Conservation (phyloP, 2,888 invertebrate species). For the Cosmopolites sordidus region DNA sequence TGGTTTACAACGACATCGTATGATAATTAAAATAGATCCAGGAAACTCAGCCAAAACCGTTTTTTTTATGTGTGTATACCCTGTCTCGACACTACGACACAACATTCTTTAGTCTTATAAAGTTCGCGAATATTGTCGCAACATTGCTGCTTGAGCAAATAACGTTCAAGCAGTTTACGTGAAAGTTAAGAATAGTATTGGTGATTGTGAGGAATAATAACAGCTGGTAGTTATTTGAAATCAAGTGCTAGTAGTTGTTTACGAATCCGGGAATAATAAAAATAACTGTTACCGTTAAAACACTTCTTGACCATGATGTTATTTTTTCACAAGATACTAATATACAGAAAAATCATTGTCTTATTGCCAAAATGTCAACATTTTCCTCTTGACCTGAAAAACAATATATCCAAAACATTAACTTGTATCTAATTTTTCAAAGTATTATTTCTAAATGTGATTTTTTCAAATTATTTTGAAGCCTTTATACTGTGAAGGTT, state of each 20-base stretch:
- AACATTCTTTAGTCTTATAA: not conserved
- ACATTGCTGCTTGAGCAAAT: no score
- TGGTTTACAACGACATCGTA: not conserved
- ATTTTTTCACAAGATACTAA: not conserved
- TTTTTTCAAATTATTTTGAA: no score
- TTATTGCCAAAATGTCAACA: not conserved
- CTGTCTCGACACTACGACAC: slow-evolving; percentile 16
- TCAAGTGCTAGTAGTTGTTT: no score
- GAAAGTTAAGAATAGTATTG: no score
- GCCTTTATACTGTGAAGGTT: no score
- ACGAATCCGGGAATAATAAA: no score
- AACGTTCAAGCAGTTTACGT: no score
- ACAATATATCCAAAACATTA: not conserved
- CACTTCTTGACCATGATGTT: not conserved
- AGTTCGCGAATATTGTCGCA: no score
- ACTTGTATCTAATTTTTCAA: not conserved
- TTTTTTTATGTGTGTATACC: slow-evolving; percentile 15
- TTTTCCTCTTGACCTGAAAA: not conserved
- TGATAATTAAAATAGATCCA: slow-evolving; percentile 17
- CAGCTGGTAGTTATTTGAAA: no score
- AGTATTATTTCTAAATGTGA: not conserved
- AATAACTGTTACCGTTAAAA: no score
- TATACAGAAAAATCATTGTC: not conserved
- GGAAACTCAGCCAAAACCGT: slow-evolving; percentile 19
- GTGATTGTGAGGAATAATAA: no score